Evolutionary conservation across 2,797 vertebrate species (phyloP).

Genomic region (Botia kubotai): DNA sequence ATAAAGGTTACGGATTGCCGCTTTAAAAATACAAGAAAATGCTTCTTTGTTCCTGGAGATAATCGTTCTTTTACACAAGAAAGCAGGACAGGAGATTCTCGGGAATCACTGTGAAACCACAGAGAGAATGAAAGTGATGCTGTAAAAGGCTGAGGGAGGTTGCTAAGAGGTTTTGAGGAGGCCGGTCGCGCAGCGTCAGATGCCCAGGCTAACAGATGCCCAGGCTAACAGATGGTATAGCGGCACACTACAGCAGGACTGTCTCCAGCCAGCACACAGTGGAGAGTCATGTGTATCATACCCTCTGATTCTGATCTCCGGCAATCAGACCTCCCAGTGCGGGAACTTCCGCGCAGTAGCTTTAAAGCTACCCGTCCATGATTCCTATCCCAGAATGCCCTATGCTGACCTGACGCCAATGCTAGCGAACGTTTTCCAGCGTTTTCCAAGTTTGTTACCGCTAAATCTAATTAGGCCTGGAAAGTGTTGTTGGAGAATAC

Average conservation of each 20-base stretch:
- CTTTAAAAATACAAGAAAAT: neutral
- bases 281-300: neutral
- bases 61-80: neutral
- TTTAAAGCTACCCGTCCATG: too few relatives aligned
- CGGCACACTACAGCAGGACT: neutral
- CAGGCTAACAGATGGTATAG: neutral
- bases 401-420: neutral
- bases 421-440: neutral
- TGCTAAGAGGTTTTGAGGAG: neutral
- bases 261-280: neutral
- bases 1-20: too few relatives aligned
- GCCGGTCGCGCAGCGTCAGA: neutral
- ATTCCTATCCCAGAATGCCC: neutral
- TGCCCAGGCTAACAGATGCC: conserved; percentile 4
- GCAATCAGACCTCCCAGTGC: neutral
- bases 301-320: neutral
- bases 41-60: neutral
- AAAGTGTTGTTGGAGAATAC: neutral
- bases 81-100: neutral
- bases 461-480: neutral
- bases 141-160: neutral
- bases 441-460: too few relatives aligned
- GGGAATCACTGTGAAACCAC: neutral
- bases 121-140: neutral
- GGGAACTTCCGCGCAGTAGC: neutral